A percentile compares a stretch with the other conserved stretches of the same genome.
Evolutionary conservation across 2,888 invertebrate genomes (phyloP).

Genomic region (Andrena bucephala): DNA sequence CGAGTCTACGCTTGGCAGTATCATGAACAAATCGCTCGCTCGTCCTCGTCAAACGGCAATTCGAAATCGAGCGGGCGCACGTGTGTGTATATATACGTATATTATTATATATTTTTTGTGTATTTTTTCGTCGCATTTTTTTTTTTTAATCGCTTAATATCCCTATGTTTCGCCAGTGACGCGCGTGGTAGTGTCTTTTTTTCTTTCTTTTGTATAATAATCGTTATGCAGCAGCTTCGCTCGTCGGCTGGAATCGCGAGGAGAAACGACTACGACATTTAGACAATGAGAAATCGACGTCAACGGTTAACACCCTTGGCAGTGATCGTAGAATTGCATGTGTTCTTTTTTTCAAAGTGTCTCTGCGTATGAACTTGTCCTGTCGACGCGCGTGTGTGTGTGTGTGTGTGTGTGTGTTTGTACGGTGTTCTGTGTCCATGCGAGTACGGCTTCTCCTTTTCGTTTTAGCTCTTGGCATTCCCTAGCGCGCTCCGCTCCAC

Average conservation of each 20-base stretch:
- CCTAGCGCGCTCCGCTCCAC: not conserved
- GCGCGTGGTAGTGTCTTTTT: not conserved
- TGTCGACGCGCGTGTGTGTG: conserved; percentile 4
- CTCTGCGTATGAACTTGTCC: not conserved
- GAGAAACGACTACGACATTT: conserved; percentile 60
- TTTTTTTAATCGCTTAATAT: conserved; percentile 23
- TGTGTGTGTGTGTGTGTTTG: not conserved
- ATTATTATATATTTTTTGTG: conserved; percentile 38
- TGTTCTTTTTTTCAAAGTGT: conserved; percentile 49
- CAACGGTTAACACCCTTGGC: conserved; percentile 82
- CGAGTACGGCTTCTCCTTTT: not conserved
- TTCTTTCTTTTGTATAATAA: conserved; percentile 26
- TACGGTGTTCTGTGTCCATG: not conserved
- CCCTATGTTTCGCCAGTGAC: conserved; percentile 28
- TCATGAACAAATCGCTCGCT: conserved; percentile 79
- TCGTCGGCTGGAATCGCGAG: conserved; percentile 29
- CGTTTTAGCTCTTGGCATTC: not conserved
- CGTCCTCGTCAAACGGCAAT: conserved; percentile 51
- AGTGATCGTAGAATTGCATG: conserved; percentile 83
- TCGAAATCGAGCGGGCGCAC: conserved; percentile 57
- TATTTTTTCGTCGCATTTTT: conserved; percentile 29
- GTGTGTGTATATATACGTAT: conserved; percentile 41
- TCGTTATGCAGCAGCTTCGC: conserved; percentile 27
- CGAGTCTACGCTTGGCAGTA: conserved; percentile 82
- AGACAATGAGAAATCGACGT: conserved; percentile 79